Percentiles rank a stretch among this genome's conserved stretches.
Evolutionary conservation across 1,140 invertebrate species (phyloP).

Genomic region (Drosophila aff.): DNA sequence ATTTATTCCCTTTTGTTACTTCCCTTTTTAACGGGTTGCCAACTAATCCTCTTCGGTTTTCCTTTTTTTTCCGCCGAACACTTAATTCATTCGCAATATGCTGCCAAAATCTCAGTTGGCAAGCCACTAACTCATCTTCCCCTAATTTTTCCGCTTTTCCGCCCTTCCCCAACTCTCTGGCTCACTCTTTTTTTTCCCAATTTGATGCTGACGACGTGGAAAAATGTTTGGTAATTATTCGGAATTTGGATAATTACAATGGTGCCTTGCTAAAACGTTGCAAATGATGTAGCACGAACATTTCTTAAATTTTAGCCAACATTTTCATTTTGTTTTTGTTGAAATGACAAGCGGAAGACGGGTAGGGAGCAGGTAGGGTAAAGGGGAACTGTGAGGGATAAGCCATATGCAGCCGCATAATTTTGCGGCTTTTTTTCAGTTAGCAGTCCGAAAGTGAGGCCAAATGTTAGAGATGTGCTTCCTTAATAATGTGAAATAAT

Average conservation of each 20-base stretch:
- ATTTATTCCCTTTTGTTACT: neutral
- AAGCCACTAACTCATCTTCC: slow-evolving; percentile 56
- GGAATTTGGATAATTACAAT: slow-evolving; percentile 72
- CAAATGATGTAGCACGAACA: slow-evolving; percentile 55
- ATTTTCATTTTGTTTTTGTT: slow-evolving; percentile 46
- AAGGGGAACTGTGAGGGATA: slow-evolving; percentile 9
- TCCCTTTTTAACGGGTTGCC: slow-evolving; percentile 10
- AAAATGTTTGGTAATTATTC: slow-evolving; percentile 77
- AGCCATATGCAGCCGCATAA: slow-evolving; percentile 48
- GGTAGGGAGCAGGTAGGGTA: neutral
- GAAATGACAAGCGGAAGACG: slow-evolving; percentile 1
- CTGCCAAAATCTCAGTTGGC: slow-evolving; percentile 62
- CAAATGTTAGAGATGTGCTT: slow-evolving; percentile 9
- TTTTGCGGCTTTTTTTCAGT: slow-evolving; percentile 46
- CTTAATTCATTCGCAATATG: slow-evolving; percentile 51
- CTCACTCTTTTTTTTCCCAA: slow-evolving; percentile 22
- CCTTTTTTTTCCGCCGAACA: slow-evolving; percentile 9
- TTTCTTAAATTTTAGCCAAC: slow-evolving; percentile 43
- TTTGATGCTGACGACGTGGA: slow-evolving; percentile 65
- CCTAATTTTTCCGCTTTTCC: neutral
- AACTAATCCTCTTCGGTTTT: slow-evolving; percentile 6
- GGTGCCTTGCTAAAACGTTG: slow-evolving; percentile 60
- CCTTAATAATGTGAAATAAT: neutral
- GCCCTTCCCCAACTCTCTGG: neutral
- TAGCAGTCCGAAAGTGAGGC: neutral